Percentiles rank a stretch among this genome's conserved stretches.
These are phyloP conservation scores for Eupithecia abbreviata DNA, from an alignment of 2,888 invertebrate genomes.

Conservation along the genomic window DNA sequence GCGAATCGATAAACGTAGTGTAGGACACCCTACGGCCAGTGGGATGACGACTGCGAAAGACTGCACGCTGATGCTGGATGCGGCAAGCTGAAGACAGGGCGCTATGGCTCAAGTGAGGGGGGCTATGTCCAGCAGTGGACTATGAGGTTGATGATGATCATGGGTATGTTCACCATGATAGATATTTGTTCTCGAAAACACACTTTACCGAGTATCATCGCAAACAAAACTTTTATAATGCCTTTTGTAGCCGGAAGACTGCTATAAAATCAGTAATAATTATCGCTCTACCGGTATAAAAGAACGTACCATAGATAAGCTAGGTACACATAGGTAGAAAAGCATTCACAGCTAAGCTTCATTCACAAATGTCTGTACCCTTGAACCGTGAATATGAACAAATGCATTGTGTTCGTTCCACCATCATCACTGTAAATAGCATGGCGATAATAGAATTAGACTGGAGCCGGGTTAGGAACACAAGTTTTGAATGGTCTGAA, in stretches of 20 bases:
- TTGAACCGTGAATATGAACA: slow-evolving; percentile 34
- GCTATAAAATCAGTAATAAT: neutral
- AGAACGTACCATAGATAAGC: neutral
- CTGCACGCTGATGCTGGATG: too few species aligned
- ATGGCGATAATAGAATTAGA: slow-evolving; percentile 28
- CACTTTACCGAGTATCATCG: neutral
- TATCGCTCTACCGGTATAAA: neutral
- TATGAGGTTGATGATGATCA: too few species aligned
- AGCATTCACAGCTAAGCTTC: slow-evolving; percentile 5
- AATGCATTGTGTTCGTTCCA: slow-evolving; percentile 25
- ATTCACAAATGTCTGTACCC: slow-evolving; percentile 17
- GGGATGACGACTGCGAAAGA: too few species aligned
- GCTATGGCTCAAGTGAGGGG: too few species aligned
- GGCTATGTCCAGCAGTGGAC: too few species aligned
- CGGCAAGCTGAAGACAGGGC: too few species aligned
- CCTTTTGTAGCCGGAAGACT: neutral
- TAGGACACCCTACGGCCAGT: too few species aligned
- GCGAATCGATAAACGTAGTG: too few species aligned
- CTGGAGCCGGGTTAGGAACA: slow-evolving; percentile 17
- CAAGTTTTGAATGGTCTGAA: neutral
- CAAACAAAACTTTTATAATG: neutral
- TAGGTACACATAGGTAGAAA: neutral
- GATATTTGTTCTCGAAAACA: neutral
- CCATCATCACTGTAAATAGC: slow-evolving; percentile 28
- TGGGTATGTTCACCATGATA: too few species aligned